Percentiles rank a stretch among this genome's conserved stretches.
Evolutionary conservation across 2,113 vertebrate genomes (phyloP).

Genomic region (Barbus barbus): DNA sequence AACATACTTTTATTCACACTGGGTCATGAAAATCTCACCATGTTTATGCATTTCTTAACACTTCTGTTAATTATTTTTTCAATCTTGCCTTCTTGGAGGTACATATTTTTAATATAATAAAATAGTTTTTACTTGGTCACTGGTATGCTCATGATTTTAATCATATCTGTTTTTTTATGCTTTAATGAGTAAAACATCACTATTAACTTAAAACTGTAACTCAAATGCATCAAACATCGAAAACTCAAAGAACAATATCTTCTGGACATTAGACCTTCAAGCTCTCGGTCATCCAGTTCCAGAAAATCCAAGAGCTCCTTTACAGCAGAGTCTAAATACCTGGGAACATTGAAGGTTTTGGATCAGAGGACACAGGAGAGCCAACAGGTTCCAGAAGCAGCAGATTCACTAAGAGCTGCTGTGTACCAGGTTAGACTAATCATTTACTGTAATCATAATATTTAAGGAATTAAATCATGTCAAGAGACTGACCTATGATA

Average conservation of each 20-base stretch:
- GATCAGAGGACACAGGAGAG: constrained; percentile 76
- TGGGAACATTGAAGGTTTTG: constrained; percentile 84
- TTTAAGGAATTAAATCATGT: not conserved
- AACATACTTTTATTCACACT: not conserved
- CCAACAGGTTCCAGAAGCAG: constrained; percentile 64
- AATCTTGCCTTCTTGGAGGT: not conserved
- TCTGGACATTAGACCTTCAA: constrained; percentile 53
- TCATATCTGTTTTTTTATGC: not conserved
- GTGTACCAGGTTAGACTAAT: constrained; percentile 86
- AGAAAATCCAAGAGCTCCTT: constrained; percentile 59
- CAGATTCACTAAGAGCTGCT: constrained; percentile 83
- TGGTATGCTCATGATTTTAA: not conserved
- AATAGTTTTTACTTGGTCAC: not conserved
- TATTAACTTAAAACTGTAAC: not conserved
- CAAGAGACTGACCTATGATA: too few species aligned
- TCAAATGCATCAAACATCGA: not conserved
- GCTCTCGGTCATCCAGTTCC: constrained; percentile 53
- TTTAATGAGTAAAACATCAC: not conserved
- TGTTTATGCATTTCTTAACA: not conserved
- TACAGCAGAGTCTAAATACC: constrained; percentile 78
- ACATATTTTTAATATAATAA: too few species aligned
- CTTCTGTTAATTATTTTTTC: not conserved
- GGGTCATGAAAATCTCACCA: not conserved
- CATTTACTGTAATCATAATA: not conserved
- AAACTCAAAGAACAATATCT: not conserved